Base-by-base conservation (phyloP, 2,888 invertebrate species). In the Himalopsyche kuldschensis region DNA sequence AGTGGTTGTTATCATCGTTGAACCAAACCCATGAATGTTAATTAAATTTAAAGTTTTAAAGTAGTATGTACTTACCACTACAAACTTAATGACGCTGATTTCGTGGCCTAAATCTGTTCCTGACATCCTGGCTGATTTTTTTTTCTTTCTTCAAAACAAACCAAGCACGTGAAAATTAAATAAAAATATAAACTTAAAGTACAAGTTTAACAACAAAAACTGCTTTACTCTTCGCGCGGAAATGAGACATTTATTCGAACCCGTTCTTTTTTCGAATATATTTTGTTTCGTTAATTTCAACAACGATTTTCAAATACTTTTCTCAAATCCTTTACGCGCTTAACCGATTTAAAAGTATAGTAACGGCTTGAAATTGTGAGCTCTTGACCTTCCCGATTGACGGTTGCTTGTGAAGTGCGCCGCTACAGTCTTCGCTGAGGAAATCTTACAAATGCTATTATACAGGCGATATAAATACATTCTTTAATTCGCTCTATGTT, bases 31-130 rank as follows among this genome's bases (percentile, higher is more conserved):
- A 15, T 41, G 11, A 4, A 2, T 1, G 15, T 41, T 3, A 41
- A 41, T 41, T 41, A 15, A 15, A 41, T 15, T 41, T 6, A 2
- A 3, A 41, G 11, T 41, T 41, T 41, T 4, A 41, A 27, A 69
- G 11, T 69, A 30, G 27, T 24, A 63, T 24, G 30, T 41, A 85
- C 85, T 85, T 78, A 85, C 85, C 63, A 85, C 85, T 27, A 85
- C 85, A 78, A 81, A 85, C 69, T 85, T 85, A 76, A 85, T 85
- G 27, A 83, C 85, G 55, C 75, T 85, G 55, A 85, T 85, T 80
- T 85, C 85, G 63, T 85, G 85, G 35, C 81, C 85, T 47, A 82
- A n/a, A 27, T 69, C 69, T n/a, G n/a, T n/a, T n/a, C n/a, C n/a
- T 27, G 69, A 69, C 69, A 69, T 69, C 27, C 27, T 69, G 69